phyloP scores from a whole-genome alignment of 2,113 vertebrate species.

The Aramus guarauna region DNA sequence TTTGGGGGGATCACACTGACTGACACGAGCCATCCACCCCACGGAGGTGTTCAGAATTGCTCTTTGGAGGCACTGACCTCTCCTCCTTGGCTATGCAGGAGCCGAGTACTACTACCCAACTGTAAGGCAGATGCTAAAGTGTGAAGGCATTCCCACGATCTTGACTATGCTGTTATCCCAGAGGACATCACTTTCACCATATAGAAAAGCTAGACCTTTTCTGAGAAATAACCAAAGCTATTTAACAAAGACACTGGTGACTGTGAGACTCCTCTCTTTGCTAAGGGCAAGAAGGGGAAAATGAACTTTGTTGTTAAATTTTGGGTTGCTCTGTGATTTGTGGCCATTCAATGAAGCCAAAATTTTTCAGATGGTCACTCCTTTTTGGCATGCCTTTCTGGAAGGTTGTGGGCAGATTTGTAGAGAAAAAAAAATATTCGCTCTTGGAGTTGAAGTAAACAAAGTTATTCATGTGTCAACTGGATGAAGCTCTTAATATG shows the following conservation, averaged over 20 bases:
- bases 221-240: not conserved
- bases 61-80: not conserved
- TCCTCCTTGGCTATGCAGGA: not conserved
- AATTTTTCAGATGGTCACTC: not conserved
- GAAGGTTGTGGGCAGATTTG: not conserved
- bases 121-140: not conserved
- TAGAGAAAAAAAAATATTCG: not conserved
- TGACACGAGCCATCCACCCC: no score
- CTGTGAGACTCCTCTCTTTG: not conserved
- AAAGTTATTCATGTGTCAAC: not conserved
- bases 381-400: not conserved
- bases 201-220: not conserved
- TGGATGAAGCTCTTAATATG: not conserved
- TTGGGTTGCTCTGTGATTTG: not conserved
- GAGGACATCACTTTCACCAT: not conserved
- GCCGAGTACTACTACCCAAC: not conserved
- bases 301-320: not conserved
- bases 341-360: not conserved
- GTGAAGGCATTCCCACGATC: not conserved
- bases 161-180: not conserved
- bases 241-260: not conserved
- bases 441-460: not conserved
- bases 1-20: not conserved
- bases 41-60: not conserved
- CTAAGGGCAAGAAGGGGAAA: not conserved